A percentile compares a stretch with the other conserved stretches of the same genome.
Conservation (phyloP, 2,113 vertebrate genomes). For the Gadus chalcogrammus region DNA sequence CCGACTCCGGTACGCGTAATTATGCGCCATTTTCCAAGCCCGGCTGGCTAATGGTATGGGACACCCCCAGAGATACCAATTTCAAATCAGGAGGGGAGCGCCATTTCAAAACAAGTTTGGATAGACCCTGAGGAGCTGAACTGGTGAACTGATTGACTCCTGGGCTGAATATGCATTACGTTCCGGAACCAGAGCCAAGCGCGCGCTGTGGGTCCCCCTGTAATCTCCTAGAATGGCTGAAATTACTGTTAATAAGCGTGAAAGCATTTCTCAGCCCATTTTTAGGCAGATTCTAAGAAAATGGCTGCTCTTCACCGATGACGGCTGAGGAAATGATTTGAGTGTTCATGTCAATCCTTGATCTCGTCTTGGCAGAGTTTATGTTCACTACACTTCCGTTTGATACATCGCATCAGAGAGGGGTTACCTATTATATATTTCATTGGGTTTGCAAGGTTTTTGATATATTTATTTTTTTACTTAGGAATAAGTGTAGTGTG, state of each 20-base stretch:
- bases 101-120: constrained; percentile 40
- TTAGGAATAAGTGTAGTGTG: no score
- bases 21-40: constrained; percentile 49
- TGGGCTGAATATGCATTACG: constrained; percentile 44
- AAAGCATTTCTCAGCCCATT: constrained; percentile 45
- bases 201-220: constrained; percentile 36
- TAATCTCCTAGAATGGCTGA: constrained; percentile 37
- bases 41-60: constrained; percentile 36
- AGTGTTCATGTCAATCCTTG: no score
- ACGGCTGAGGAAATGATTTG: no score
- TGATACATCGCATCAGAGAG: no score
- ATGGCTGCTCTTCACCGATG: no score
- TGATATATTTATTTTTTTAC: no score
- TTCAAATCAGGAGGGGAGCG: constrained; percentile 37
- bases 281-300: no score
- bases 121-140: constrained; percentile 53
- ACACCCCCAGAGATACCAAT: constrained; percentile 59
- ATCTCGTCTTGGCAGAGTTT: no score
- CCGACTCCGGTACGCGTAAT: constrained; percentile 52
- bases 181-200: constrained; percentile 47
- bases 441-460: no score
- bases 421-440: no score
- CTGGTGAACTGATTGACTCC: constrained; percentile 59
- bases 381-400: no score
- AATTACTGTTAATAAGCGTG: constrained; percentile 52